Conservation (phyloP, 2,888 invertebrate species). For the Conistra vaccinii region DNA sequence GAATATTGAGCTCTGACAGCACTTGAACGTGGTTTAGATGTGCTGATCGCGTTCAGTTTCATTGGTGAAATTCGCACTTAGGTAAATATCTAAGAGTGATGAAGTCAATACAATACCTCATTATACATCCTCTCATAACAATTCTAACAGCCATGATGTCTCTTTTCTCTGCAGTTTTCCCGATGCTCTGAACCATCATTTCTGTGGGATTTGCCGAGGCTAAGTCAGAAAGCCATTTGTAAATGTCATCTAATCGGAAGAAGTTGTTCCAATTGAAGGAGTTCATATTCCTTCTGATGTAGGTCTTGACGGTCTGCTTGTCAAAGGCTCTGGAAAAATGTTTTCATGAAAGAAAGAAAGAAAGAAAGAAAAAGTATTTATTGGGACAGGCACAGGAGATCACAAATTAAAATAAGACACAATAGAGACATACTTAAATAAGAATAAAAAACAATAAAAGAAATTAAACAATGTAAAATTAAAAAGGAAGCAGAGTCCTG, state of each 20-base stretch:
- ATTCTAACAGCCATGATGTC: conserved; percentile 77
- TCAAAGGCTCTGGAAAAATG: conserved; percentile 77
- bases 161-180: conserved; percentile 82
- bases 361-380: too few species aligned
- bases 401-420: too few species aligned
- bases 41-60: too few species aligned
- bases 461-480: too few species aligned
- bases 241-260: conserved; percentile 90
- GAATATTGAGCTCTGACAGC: too few species aligned
- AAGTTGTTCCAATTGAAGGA: conserved; percentile 90
- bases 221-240: conserved; percentile 90
- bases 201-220: conserved; percentile 80
- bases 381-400: too few species aligned
- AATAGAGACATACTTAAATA: too few species aligned
- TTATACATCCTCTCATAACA: conserved; percentile 53
- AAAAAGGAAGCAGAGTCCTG: too few species aligned
- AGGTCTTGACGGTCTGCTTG: conserved; percentile 78
- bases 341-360: too few species aligned
- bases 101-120: conserved; percentile 52
- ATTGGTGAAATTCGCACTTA: too few species aligned
- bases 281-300: conserved; percentile 78
- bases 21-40: too few species aligned
- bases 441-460: too few species aligned
- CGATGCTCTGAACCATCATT: conserved; percentile 81
- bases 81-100: not conserved